Percentiles rank a stretch among this genome's conserved stretches.
These are phyloP conservation scores for Embidobia sp. DNA, from an alignment of 2,888 invertebrate genomes.

Conservation along the genomic window DNA sequence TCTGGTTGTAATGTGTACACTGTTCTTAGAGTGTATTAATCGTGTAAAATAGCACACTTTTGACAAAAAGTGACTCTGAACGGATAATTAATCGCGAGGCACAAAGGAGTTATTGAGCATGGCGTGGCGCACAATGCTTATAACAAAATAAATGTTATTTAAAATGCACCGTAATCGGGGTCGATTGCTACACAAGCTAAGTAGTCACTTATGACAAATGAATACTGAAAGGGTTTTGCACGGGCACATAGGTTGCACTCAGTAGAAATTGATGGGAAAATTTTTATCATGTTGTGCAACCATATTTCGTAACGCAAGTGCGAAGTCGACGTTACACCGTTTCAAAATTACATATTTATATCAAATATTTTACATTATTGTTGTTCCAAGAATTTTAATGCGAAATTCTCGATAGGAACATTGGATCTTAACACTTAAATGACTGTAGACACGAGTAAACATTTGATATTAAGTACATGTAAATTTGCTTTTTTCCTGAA, in stretches of 20 bases:
- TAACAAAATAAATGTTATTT: constrained; percentile 29
- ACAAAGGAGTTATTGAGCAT: constrained; percentile 23
- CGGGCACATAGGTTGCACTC: constrained; percentile 28
- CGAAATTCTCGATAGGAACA: constrained; percentile 1
- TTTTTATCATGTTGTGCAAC: constrained; percentile 40
- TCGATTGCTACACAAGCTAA: constrained; percentile 34
- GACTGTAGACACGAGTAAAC: too few relatives aligned
- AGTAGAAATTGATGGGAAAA: constrained; percentile 46
- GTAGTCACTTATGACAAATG: constrained; percentile 46
- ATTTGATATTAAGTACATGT: too few relatives aligned
- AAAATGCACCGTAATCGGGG: constrained; percentile 41
- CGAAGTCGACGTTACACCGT: constrained; percentile 1
- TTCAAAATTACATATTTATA: constrained; percentile 37
- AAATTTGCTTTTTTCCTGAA: too few relatives aligned
- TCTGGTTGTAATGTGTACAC: too few relatives aligned
- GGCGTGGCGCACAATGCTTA: constrained; percentile 4
- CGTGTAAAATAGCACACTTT: neutral
- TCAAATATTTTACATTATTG: constrained; percentile 13
- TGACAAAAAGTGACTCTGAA: constrained; percentile 3
- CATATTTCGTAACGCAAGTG: constrained; percentile 19
- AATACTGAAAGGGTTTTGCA: constrained; percentile 35
- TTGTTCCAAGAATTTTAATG: constrained; percentile 26
- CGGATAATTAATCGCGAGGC: constrained; percentile 10
- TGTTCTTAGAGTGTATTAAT: too few relatives aligned
- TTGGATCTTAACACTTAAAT: too few relatives aligned